These are phyloP conservation scores for Micoletzkya japonica DNA, from an alignment of 2,888 invertebrate genomes.

Conservation along the genomic window DNA sequence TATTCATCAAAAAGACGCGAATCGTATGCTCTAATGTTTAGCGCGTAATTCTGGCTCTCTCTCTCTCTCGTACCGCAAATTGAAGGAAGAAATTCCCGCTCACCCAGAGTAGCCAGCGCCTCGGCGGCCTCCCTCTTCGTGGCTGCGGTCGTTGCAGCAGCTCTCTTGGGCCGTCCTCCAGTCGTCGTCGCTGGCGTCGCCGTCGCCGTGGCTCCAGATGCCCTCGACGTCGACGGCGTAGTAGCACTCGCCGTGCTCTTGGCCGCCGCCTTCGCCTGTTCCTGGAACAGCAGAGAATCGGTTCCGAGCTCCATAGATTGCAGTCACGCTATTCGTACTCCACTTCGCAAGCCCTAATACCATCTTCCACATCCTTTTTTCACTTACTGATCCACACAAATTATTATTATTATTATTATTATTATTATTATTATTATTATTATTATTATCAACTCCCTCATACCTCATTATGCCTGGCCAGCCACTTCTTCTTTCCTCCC, in stretches of 20 bases:
- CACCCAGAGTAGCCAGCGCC: not conserved
- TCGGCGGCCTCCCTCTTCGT: not conserved
- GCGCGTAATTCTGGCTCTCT: too few relatives aligned
- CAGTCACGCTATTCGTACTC: not conserved
- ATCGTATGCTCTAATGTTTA: too few relatives aligned
- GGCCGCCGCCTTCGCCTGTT: not conserved
- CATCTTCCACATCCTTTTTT: not conserved
- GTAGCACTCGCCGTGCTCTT: too few relatives aligned
- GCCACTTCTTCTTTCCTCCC: conserved; percentile 18
- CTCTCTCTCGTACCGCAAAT: too few relatives aligned
- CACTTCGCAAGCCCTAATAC: not conserved
- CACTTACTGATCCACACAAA: not conserved
- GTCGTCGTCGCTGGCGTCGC: not conserved
- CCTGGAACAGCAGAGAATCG: not conserved
- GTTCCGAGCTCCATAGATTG: not conserved
- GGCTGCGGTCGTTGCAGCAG: not conserved
- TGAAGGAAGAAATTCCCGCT: too few relatives aligned
- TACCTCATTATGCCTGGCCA: conserved; percentile 19
- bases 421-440: not conserved
- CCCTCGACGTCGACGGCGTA: not conserved
- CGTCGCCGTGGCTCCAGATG: not conserved
- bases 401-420: not conserved
- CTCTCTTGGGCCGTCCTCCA: too few relatives aligned
- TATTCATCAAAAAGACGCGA: too few relatives aligned
- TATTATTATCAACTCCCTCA: not conserved